These are phyloP conservation scores for Eumerus sabulonum DNA, from an alignment of 2,888 invertebrate species.

Conservation along the genomic window DNA sequence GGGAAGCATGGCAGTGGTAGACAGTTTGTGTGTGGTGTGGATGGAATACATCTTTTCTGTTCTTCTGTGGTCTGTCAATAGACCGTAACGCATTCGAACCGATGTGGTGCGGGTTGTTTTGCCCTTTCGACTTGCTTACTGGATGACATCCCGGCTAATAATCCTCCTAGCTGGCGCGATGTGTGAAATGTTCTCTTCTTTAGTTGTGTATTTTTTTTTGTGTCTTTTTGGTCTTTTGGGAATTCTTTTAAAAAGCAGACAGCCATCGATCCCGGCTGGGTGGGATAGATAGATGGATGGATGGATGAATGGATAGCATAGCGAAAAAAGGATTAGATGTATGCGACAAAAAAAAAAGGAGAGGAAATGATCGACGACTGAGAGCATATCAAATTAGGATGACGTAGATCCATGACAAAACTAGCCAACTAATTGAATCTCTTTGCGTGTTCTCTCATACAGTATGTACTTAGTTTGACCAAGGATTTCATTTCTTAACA, in stretches of 20 bases:
- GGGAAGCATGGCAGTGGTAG: slow-evolving; percentile 1
- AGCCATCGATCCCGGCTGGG: no score
- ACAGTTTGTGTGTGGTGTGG: slow-evolving; percentile 12
- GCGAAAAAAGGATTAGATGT: slow-evolving; percentile 47
- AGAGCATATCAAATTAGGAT: slow-evolving; percentile 10
- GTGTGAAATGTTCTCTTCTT: slow-evolving; percentile 13
- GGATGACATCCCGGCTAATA: slow-evolving; percentile 22
- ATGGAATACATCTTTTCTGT: slow-evolving; percentile 23
- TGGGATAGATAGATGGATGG: not conserved
- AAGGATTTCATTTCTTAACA: no score
- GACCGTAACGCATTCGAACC: slow-evolving; percentile 43
- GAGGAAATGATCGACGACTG: not conserved
- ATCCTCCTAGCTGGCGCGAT: slow-evolving; percentile 5
- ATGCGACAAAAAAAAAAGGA: no score
- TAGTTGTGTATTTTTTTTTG: slow-evolving; percentile 7
- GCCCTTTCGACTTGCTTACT: slow-evolving; percentile 1
- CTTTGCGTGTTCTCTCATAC: no score
- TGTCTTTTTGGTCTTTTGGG: no score
- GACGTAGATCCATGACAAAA: slow-evolving; percentile 9
- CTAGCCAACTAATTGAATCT: slow-evolving; percentile 21
- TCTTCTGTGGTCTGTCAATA: slow-evolving; percentile 59
- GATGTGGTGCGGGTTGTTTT: slow-evolving; percentile 7
- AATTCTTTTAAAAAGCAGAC: no score
- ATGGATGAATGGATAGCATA: not conserved
- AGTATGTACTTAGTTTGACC: not conserved